Evolutionary conservation across 2,888 invertebrate genomes (phyloP), one percentile per base, ranked within the genome.

Genomic region (Thymelicus sylvestris): DNA sequence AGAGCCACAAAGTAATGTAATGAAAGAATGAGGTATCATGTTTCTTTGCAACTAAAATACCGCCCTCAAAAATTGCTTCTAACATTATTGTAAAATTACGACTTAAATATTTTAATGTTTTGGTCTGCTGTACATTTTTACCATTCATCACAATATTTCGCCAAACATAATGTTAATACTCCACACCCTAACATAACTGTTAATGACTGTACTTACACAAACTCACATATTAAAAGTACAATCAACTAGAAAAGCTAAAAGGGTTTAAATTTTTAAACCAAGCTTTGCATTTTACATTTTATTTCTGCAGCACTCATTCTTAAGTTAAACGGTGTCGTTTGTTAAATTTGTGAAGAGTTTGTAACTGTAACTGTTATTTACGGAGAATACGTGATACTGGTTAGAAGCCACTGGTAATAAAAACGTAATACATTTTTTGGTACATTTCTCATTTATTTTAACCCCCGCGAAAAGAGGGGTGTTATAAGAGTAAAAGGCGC

Each of bases 281-380:
- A 65, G 39, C 19, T 65, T 52, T 52, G 52, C 65, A 65, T 41
- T 31, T 50, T 52, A 50, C 39, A 52, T 39, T 65, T 65, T 52
- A 65, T 65, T 57, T 65, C 39, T 52, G 65, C 52, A 55, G 63
- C 38, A 15, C 60, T 60, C 60, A 6, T 41, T 39, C 5, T 1
- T 19, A 41, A 38, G 31, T 57, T 57, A 10, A 60, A 41, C 41
- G 39, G 60, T 7, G 39, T 10, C 39, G 15, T 60, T 60, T 60
- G 60, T 60, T 60, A 60, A 60, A 60, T 60, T 60, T 60, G 60
- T 60, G 19, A 60, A 60, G 39, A 60, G 39, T 39, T 59, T 59
- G 38, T 39, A 59, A 38, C 39, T 38, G 59, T n/a, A 39, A 24
- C 10, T 55, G 24, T 55, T 24, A 55, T 55, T 55, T 55, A 55